These are phyloP conservation scores for Chondrilla cf. caribensis DNA, from an alignment of 37 sponge, comb jelly and placozoan genomes.

Conservation along the genomic window DNA sequence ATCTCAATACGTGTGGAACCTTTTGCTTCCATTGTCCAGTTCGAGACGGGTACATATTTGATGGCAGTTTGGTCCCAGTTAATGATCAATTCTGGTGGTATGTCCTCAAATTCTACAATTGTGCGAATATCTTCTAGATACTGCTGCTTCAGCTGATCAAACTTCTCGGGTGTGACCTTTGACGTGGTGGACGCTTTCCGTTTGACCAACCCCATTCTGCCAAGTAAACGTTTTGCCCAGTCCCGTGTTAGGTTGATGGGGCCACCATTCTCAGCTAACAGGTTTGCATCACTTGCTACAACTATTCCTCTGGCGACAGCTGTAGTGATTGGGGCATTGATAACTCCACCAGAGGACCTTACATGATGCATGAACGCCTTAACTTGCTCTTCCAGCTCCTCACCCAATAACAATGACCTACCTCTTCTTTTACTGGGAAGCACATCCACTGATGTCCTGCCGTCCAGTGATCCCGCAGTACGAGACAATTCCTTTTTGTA, in stretches of 20 bases:
- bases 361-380: not conserved
- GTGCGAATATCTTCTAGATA: slow-evolving; percentile 39
- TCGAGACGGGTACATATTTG: slow-evolving; percentile 47
- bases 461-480: no score
- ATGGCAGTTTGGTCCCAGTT: slow-evolving; percentile 73
- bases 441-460: not conserved
- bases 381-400: slow-evolving; percentile 25
- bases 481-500: no score
- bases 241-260: slow-evolving; percentile 26
- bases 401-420: slow-evolving; percentile 23
- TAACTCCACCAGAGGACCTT: not conserved
- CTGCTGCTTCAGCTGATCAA: slow-evolving; percentile 34
- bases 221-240: slow-evolving; percentile 48
- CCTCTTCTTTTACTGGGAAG: slow-evolving; percentile 6
- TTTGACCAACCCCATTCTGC: slow-evolving; percentile 64
- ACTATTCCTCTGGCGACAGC: slow-evolving; percentile 25
- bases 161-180: slow-evolving; percentile 41
- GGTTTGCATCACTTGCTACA: slow-evolving; percentile 12
- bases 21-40: slow-evolving; percentile 53
- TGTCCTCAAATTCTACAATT: slow-evolving; percentile 57
- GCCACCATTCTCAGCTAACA: slow-evolving; percentile 19
- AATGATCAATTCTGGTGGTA: slow-evolving; percentile 45
- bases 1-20: slow-evolving; percentile 52
- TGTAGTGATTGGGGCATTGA: slow-evolving; percentile 12
- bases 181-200: slow-evolving; percentile 41